Evolutionary conservation across 2,888 invertebrate genomes (phyloP).

Genomic region (Sinohyriopsis cumingii): DNA sequence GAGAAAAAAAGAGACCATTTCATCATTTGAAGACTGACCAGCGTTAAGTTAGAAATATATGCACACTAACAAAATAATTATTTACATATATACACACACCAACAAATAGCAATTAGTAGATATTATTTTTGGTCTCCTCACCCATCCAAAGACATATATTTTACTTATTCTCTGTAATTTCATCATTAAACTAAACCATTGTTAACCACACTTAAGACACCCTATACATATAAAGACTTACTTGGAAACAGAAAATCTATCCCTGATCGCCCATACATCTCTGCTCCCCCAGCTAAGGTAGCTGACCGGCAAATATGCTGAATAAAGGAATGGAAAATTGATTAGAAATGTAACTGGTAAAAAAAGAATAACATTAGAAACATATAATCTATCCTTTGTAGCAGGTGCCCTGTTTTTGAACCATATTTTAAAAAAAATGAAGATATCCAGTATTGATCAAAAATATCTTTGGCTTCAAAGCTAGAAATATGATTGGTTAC

Average conservation of each 20-base stretch:
- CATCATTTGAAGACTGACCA: no score
- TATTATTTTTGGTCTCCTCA: no score
- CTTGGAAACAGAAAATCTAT: constrained; percentile 76
- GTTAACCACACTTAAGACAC: not conserved
- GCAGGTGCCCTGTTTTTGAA: no score
- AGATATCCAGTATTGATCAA: no score
- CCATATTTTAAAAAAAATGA: no score
- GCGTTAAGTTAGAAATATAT: no score
- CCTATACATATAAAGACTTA: constrained; percentile 7
- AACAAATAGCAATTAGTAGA: no score
- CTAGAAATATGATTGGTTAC: no score
- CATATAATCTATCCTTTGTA: not conserved
- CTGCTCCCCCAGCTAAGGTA: constrained; percentile 82
- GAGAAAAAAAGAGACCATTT: no score
- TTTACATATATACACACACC: no score
- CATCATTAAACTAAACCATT: not conserved
- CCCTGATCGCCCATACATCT: constrained; percentile 82
- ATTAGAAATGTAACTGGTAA: not conserved
- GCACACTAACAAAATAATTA: no score
- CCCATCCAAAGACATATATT: not conserved
- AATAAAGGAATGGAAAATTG: constrained; percentile 16
- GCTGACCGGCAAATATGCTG: constrained; percentile 78
- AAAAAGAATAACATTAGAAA: not conserved
- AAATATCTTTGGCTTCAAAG: no score
- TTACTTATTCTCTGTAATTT: constrained; percentile 9